phyloP scores from a whole-genome alignment of 2,113 vertebrate genomes.

The Synchiropus splendidus region DNA sequence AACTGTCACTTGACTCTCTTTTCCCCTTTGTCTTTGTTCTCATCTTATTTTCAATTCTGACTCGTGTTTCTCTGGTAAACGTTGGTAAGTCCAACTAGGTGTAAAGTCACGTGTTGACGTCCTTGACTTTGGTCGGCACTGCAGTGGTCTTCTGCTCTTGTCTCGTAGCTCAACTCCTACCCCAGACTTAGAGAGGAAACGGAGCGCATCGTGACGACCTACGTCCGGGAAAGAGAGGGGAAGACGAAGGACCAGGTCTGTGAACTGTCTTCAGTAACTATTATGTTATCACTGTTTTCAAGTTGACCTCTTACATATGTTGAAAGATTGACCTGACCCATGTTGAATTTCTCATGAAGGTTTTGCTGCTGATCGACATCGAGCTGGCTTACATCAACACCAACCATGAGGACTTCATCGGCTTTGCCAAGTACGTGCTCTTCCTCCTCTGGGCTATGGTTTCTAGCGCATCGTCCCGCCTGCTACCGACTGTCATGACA shows the following conservation, averaged over 20 bases:
- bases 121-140: constrained; percentile 17
- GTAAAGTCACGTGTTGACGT: constrained; percentile 20
- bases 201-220: constrained; percentile 86
- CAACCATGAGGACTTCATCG: constrained; percentile 98
- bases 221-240: constrained; percentile 86
- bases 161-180: constrained; percentile 81
- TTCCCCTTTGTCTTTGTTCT: constrained; percentile 49
- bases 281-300: no score
- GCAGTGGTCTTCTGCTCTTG: constrained; percentile 40
- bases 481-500: no score
- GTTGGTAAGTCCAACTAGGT: constrained; percentile 47
- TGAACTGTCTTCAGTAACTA: no score
- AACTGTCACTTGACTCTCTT: constrained; percentile 51
- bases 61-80: constrained; percentile 47
- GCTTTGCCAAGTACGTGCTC: constrained; percentile 90
- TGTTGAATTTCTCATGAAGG: constrained; percentile 57
- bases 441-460: neutral
- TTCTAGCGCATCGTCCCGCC: neutral
- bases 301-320: no score
- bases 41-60: constrained; percentile 49
- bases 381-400: constrained; percentile 98
- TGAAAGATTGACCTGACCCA: no score
- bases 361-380: constrained; percentile 92
- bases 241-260: constrained; percentile 91
- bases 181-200: constrained; percentile 90